Evolutionary conservation across 2,797 vertebrate species (phyloP).

Genomic region (Urophycis tenuis): DNA sequence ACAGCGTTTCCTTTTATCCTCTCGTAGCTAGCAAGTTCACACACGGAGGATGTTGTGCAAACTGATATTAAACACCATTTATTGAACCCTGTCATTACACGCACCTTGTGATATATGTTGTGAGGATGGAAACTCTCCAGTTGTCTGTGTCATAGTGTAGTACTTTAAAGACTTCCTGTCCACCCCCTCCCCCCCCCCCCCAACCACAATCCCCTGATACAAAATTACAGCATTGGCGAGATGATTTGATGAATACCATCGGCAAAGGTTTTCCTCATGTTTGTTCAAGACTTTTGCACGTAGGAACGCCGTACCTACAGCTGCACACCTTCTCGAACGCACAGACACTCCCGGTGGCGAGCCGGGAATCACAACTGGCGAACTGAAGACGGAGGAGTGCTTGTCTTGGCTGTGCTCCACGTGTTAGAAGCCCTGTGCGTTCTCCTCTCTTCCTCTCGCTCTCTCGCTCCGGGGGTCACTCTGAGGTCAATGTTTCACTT

Average conservation of each 20-base stretch:
- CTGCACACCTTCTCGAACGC: conserved; percentile 5
- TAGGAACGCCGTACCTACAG: conserved; percentile 29
- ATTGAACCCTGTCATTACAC: neutral
- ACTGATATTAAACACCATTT: neutral
- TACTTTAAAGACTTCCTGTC: neutral
- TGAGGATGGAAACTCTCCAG: neutral
- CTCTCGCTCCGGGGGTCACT: conserved; percentile 5
- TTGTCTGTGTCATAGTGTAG: too few species aligned
- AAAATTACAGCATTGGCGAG: neutral
- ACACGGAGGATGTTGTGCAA: neutral
- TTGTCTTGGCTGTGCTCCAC: conserved; percentile 17
- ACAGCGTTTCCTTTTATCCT: neutral
- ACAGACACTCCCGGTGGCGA: conserved; percentile 22
- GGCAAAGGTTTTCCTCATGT: neutral
- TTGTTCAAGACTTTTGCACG: neutral
- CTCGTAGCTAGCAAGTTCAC: neutral
- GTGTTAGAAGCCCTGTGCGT: neutral
- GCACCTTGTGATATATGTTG: neutral
- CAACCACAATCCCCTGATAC: too few species aligned
- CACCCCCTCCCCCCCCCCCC: neutral
- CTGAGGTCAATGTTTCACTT: neutral
- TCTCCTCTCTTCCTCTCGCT: neutral
- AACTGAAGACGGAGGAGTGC: conserved; percentile 35
- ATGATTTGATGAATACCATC: neutral
- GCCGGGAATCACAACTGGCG: conserved; percentile 24